Evolutionary conservation across 1,140 invertebrate species (phyloP).

Genomic region (Drosophila nigromelanica): DNA sequence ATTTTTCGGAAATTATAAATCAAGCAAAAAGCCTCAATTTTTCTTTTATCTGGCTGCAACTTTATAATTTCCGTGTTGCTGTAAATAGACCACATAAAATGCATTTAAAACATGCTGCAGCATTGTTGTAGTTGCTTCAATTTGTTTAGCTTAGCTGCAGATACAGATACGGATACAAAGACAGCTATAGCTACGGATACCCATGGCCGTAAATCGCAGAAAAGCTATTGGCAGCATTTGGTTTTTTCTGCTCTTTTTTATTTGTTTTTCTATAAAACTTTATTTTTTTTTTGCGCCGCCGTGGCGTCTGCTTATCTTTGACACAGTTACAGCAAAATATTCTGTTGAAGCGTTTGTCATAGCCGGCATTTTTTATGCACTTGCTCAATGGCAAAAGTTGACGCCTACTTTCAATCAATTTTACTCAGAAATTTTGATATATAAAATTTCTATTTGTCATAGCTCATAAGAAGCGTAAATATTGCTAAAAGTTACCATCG

Average conservation of each 20-base stretch:
- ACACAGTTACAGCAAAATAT: conserved; percentile 32
- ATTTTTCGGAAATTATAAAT: conserved; percentile 65
- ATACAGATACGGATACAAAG: conserved; percentile 44
- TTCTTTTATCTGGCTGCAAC: conserved; percentile 52
- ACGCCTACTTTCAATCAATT: conserved; percentile 15
- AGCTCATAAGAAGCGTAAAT: not conserved
- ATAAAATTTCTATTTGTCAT: conserved; percentile 10
- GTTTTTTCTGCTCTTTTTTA: not conserved
- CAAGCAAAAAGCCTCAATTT: conserved; percentile 27
- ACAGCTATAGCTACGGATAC: conserved; percentile 43
- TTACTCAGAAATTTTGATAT: not conserved
- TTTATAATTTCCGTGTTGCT: conserved; percentile 74
- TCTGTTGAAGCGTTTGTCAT: conserved; percentile 7
- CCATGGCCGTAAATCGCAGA: conserved; percentile 54
- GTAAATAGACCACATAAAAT: conserved; percentile 61
- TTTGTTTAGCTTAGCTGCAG: conserved; percentile 63
- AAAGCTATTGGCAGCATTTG: conserved; percentile 34
- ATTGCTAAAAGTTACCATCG: conserved; percentile 4
- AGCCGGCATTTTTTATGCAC: conserved; percentile 11
- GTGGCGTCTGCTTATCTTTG: conserved; percentile 45
- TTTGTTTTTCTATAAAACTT: conserved; percentile 15
- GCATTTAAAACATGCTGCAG: conserved; percentile 38
- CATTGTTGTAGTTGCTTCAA: conserved; percentile 15
- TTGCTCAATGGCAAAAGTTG: conserved; percentile 25
- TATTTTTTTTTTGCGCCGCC: conserved; percentile 20